Base-by-base conservation (phyloP, 2,888 invertebrate species). In the Icerya purchasi region DNA sequence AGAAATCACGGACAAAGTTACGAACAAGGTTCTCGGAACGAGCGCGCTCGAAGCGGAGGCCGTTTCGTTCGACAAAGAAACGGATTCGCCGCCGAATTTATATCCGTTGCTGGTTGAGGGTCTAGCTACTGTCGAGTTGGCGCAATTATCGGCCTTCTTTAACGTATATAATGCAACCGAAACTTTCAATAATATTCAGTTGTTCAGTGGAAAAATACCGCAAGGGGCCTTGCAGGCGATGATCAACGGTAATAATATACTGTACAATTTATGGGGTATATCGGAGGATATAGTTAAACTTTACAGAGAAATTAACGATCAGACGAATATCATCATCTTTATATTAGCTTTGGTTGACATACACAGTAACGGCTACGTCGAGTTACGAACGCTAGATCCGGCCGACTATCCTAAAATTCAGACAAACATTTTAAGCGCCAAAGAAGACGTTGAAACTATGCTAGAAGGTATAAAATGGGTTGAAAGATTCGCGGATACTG, bases 301-400 rank as follows among this genome's bases (percentile, higher is more conserved):
- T 20, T 59, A 53, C 52, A 59, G 51, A 5, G 50, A 23, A 14
- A 14, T 56, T 8, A 60, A 60, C 24, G 49, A 60, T 14, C 53
- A 53, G 23, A 21, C 56, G 1, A 56, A 60, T 23, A 23, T 19
- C 19, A 53, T 60, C 19, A 24, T 56, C 22, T 20, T 60, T 18
- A 53, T 56, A 22, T 20, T 57, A 20, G 56, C 56, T 50, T 22
- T 73, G 2, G 53, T 81, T 68, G 71, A 76, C 24, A 77, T 77
- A 0, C 22, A 25, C 10, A 62, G 60, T 23, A 56, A 54, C 19
- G 62, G 62, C 1, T 50, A 18, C 23, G 14, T 62, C 2, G 22
- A 51, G 3, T 24, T 62, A 14, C 24, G 22, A 8, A 58, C 58
- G 1, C 22, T 23, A 14, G 58, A 62, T 49, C 62, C 62, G 25